Percentiles rank a stretch among this genome's conserved stretches.
Evolutionary conservation across 2,113 vertebrate species (phyloP).

Genomic region (Heterochromis multidens): DNA sequence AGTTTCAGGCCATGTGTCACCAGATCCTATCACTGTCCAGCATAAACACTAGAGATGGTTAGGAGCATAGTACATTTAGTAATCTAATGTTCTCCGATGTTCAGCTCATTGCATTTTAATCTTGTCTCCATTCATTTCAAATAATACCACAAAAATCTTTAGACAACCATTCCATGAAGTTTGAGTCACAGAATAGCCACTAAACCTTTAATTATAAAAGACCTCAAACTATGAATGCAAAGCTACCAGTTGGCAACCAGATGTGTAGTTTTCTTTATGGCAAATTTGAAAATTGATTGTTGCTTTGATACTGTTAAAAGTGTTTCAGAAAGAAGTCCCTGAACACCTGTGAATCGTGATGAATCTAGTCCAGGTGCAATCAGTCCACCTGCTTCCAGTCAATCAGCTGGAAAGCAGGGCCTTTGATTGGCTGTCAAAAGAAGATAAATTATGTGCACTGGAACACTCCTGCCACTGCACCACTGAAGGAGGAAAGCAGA

Average conservation of each 20-base stretch:
- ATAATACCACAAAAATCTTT: not conserved
- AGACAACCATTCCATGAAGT: not conserved
- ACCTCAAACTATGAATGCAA: not conserved
- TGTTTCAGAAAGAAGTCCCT: not conserved
- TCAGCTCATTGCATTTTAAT: not conserved
- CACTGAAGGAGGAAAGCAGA: not conserved
- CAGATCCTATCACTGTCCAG: not conserved
- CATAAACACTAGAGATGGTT: not conserved
- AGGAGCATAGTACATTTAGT: not conserved
- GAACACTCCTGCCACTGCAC: fast-evolving
- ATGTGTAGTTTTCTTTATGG: not conserved
- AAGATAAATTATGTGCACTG: not conserved
- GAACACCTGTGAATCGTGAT: not conserved
- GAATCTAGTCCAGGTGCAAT: not conserved
- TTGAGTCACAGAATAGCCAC: not conserved
- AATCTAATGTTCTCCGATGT: not conserved
- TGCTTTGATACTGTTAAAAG: not conserved
- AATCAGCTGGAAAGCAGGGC: not conserved
- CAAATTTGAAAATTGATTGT: not conserved
- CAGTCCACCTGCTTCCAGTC: constrained; percentile 14
- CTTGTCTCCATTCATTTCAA: not conserved
- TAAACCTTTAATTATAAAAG: not conserved
- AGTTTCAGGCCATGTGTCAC: not conserved
- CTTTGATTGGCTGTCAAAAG: constrained; percentile 5
- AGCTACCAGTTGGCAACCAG: not conserved